Evolutionary conservation across 2,113 vertebrate genomes (phyloP).

Genomic region (Crotalus viridis): DNA sequence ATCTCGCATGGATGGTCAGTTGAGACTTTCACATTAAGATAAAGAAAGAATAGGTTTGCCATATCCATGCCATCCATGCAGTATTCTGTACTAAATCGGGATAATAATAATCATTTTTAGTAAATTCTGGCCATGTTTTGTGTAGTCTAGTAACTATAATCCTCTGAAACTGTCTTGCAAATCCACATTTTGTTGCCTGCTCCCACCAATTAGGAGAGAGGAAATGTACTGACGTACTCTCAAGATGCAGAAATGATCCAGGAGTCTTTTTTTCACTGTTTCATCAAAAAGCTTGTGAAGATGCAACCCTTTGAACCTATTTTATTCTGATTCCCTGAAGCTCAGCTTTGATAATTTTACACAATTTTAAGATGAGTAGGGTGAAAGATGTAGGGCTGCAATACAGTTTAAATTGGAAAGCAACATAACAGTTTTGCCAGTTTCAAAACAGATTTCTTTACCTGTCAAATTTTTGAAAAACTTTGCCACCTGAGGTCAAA

Average conservation of each 20-base stretch:
- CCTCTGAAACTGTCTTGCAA: background rate
- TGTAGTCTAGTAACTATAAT: background rate
- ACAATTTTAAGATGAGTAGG: conserved; percentile 13
- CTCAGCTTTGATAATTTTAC: conserved; percentile 40
- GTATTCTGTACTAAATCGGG: background rate
- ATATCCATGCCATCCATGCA: background rate
- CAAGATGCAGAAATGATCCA: background rate
- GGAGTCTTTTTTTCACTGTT: conserved; percentile 13
- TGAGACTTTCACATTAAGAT: background rate
- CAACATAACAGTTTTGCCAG: background rate
- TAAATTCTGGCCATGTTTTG: background rate
- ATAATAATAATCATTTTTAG: background rate
- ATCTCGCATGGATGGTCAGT: background rate
- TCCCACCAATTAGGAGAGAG: background rate
- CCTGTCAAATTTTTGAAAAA: background rate
- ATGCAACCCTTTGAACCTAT: conserved; percentile 23
- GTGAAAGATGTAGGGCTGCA: conserved; percentile 15
- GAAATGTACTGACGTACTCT: background rate
- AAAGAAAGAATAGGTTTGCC: background rate
- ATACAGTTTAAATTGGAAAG: background rate
- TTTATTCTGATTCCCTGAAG: conserved; percentile 25
- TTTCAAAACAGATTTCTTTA: conserved; percentile 5
- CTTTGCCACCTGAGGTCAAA: background rate
- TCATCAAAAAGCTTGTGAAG: conserved; percentile 16
- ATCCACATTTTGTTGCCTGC: background rate